A percentile compares a stretch with the other conserved stretches of the same genome.
Conservation (phyloP, 2,888 invertebrate genomes). For the Chalcis sispes region DNA sequence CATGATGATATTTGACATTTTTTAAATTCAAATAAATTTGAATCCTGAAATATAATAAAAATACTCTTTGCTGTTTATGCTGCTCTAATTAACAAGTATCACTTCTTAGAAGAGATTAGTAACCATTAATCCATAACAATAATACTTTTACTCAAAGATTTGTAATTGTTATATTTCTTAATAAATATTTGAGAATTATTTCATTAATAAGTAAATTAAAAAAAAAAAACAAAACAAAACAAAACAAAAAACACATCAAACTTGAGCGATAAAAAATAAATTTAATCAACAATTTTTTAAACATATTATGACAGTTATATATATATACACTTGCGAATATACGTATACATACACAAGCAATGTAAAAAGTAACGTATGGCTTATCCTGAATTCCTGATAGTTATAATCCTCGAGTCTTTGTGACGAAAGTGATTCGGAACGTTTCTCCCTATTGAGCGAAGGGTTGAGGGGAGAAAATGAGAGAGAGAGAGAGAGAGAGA, state of each 20-base stretch:
- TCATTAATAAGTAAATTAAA: no score
- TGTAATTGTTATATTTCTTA: no score
- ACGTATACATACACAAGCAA: background rate
- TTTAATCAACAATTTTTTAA: background rate
- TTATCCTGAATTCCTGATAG: slow-evolving; percentile 48
- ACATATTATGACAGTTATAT: no score
- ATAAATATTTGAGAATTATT: no score
- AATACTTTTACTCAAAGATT: no score
- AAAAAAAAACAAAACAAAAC: background rate
- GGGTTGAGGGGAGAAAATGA: background rate
- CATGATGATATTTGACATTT: no score
- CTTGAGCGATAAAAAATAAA: background rate
- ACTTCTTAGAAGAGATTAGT: slow-evolving; percentile 45
- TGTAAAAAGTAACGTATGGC: background rate
- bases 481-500: no score
- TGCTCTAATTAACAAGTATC: slow-evolving; percentile 49
- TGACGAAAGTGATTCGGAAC: slow-evolving; percentile 44
- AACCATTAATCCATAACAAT: slow-evolving; percentile 20
- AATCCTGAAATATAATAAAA: no score
- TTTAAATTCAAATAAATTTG: no score
- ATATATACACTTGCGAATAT: background rate
- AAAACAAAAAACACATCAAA: no score
- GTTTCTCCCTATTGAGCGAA: background rate
- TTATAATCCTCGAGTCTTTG: slow-evolving; percentile 53
- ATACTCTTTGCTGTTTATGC: slow-evolving; percentile 9